A percentile compares a stretch with the other conserved stretches of the same genome.
Evolutionary conservation across 1,140 invertebrate species (phyloP).

Genomic region (Platyura marginata): DNA sequence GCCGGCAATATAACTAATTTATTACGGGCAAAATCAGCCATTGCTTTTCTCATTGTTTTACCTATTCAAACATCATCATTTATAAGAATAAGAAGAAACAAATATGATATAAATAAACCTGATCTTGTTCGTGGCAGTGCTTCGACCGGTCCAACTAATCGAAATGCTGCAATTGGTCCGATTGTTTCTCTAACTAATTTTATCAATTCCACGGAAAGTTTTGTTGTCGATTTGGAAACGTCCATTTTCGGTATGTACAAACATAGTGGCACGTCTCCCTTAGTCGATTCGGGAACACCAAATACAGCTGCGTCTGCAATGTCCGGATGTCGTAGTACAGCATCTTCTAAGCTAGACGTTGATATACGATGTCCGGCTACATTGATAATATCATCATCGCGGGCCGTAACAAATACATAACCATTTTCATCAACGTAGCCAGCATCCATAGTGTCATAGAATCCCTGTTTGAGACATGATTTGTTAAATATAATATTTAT

Average conservation of each 20-base stretch:
- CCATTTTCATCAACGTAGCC: conserved; percentile 70
- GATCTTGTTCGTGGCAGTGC: conserved; percentile 61
- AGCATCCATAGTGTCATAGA: conserved; percentile 90
- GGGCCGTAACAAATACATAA: conserved; percentile 70
- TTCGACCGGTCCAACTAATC: conserved; percentile 50
- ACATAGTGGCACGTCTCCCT: conserved; percentile 78
- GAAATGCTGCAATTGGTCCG: conserved; percentile 78
- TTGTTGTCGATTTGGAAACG: conserved; percentile 32
- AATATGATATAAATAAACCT: conserved; percentile 21
- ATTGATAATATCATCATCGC: conserved; percentile 92
- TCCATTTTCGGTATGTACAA: conserved; percentile 53
- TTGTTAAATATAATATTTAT: neutral
- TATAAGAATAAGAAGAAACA: conserved; percentile 6
- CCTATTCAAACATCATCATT: too few relatives aligned
- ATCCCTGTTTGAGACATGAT: conserved; percentile 42
- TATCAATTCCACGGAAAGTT: conserved; percentile 46
- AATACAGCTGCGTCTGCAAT: conserved; percentile 73
- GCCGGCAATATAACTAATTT: conserved; percentile 60
- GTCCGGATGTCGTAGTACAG: conserved; percentile 61
- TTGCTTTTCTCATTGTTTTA: conserved; percentile 72
- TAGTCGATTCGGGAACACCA: conserved; percentile 67
- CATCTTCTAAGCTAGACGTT: conserved; percentile 75
- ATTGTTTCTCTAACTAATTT: conserved; percentile 56
- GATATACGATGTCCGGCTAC: conserved; percentile 82
- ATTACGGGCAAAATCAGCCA: conserved; percentile 62